These are phyloP conservation scores for Acleris cristana DNA, from an alignment of 2,888 invertebrate genomes.

Conservation along the genomic window DNA sequence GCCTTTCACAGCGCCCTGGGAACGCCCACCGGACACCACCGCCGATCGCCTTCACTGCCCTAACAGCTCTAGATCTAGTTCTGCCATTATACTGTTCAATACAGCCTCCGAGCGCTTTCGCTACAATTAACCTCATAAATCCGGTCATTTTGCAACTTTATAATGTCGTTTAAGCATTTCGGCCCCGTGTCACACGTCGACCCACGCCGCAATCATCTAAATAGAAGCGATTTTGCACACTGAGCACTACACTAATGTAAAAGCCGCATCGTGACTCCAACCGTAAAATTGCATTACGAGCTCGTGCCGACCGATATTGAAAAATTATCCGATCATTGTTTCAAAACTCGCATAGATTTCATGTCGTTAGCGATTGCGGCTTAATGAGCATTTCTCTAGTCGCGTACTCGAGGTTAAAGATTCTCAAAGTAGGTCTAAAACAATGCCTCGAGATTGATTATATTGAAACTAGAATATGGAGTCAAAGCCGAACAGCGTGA, in stretches of 20 bases:
- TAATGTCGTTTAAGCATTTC: constrained; percentile 40
- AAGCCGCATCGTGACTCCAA: constrained; percentile 54
- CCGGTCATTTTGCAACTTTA: constrained; percentile 42
- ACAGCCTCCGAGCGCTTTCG: constrained; percentile 50
- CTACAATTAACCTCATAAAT: constrained; percentile 46
- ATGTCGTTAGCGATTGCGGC: constrained; percentile 53
- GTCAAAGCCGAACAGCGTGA: constrained; percentile 54
- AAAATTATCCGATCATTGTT: constrained; percentile 62
- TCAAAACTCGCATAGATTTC: constrained; percentile 60
- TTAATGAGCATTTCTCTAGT: constrained; percentile 57
- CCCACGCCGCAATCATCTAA: constrained; percentile 43
- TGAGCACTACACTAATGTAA: constrained; percentile 37
- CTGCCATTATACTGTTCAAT: constrained; percentile 47
- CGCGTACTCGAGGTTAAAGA: constrained; percentile 44
- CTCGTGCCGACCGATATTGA: constrained; percentile 66
- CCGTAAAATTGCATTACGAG: constrained; percentile 56
- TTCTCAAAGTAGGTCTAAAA: constrained; percentile 42
- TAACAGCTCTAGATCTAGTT: constrained; percentile 52
- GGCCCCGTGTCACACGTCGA: constrained; percentile 43
- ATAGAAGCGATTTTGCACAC: constrained; percentile 47
- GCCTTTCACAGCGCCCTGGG: constrained; percentile 69
- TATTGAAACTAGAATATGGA: constrained; percentile 49
- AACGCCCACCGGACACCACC: constrained; percentile 62
- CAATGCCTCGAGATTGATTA: constrained; percentile 45
- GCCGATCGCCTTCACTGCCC: constrained; percentile 57